A percentile compares a stretch with the other conserved stretches of the same genome.
Conservation (phyloP, 2,113 vertebrate species). For the Mionectes macconnelli region DNA sequence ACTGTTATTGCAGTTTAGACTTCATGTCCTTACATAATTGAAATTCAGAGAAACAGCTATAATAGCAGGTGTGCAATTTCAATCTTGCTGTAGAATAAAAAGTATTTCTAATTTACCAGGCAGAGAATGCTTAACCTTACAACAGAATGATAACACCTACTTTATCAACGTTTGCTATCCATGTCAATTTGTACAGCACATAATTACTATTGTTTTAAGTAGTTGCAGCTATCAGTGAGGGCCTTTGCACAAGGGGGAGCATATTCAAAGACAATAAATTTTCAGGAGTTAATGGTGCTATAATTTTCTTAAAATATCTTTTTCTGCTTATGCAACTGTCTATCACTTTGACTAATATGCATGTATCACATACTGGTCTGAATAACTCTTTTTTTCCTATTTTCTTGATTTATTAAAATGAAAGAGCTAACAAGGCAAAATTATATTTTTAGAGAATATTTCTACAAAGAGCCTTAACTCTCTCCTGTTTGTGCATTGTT, state of each 20-base stretch:
- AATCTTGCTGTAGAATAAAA: slow-evolving; percentile 6
- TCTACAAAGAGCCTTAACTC: neutral
- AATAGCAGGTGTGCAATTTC: neutral
- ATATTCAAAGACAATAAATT: slow-evolving; percentile 1
- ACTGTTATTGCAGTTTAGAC: neutral
- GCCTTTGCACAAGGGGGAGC: neutral
- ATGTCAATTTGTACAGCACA: neutral
- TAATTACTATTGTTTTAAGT: slow-evolving; percentile 37
- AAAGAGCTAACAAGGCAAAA: neutral
- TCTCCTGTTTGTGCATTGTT: neutral
- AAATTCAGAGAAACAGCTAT: neutral
- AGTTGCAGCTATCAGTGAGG: neutral
- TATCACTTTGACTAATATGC: neutral
- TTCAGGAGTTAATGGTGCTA: neutral
- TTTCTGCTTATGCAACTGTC: neutral
- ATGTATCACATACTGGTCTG: neutral
- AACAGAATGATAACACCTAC: neutral
- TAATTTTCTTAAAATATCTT: slow-evolving; percentile 13
- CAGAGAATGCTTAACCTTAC: neutral
- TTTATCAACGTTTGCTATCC: neutral
- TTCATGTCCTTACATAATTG: neutral
- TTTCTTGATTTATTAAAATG: neutral
- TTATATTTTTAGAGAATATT: neutral
- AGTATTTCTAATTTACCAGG: neutral
- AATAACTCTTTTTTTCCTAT: neutral